Evolutionary conservation across 2,113 vertebrate genomes (phyloP), one percentile per base, ranked within the genome.

Genomic region (Carassius auratus): DNA sequence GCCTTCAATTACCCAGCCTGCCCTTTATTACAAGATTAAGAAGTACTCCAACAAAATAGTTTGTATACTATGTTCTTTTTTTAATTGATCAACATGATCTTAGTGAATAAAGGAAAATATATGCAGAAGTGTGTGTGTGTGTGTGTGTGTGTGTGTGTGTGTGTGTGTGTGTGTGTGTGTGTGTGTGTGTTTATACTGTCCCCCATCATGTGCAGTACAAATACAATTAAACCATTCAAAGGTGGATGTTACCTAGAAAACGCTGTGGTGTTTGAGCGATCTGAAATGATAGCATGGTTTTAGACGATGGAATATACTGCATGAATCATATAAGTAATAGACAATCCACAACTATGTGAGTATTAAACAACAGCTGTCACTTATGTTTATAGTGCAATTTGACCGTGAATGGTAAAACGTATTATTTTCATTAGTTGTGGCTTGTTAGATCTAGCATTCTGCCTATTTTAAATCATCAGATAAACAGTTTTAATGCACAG

Each of bases 1-100:
- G 15, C 14, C 74, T 55, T 76, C 13, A 76, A 15, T 76, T 76
- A 76, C 74, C 48, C 74, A 26, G 45, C 48, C 52, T 45, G 38
- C 71, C n/a, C 21, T 76, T 76, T 30, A 17, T 17, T 52, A 52
- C 17, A 52, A 52, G 1, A 76, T 76, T 23, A 75, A 15, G 12
- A 10, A 75, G n/a, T 3, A 75, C 4, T 14, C 62, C 62, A 48
- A 21, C 10, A 50, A n/a, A 7, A 23, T 0, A 13, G 15, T 75
- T 50, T 75, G 42, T 75, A 26, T 8, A 23, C 45, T 50, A 55
- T 2, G 4, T 45, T 1, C 0, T 45, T 61, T 64, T 64, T 2
- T 50, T 3, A 17, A 7, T 66, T 6, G 3, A 66, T 30, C 5
- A 66, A 66, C 62, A 66, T 14, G 13, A 7, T 66, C 12, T 30